A percentile compares a stretch with the other conserved stretches of the same genome.
phyloP scores from a whole-genome alignment of 2,888 invertebrate species.

The Operophtera brumata region DNA sequence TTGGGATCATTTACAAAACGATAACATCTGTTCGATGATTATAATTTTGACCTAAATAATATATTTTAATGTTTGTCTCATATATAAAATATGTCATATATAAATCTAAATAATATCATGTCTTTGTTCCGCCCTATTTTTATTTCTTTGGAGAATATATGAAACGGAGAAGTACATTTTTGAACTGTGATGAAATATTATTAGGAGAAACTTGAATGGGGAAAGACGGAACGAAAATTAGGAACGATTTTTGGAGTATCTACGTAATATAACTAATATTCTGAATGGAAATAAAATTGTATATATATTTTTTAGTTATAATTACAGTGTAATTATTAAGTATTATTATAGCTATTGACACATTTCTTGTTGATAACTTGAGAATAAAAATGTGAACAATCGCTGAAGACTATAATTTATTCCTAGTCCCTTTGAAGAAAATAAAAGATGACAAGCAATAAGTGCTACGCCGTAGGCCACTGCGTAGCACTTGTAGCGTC shows the following conservation, averaged over 20 bases:
- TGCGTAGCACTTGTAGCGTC: no score
- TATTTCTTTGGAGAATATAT: slow-evolving; percentile 37
- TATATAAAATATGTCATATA: slow-evolving; percentile 16
- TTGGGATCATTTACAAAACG: slow-evolving; percentile 33
- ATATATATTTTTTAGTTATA: slow-evolving; percentile 71
- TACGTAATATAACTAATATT: slow-evolving; percentile 48
- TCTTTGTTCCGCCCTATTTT: slow-evolving; percentile 33
- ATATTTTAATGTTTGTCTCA: slow-evolving; percentile 45
- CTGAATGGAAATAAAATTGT: slow-evolving; percentile 59
- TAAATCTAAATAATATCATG: slow-evolving; percentile 23
- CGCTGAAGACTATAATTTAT: neutral
- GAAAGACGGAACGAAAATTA: slow-evolving; percentile 56
- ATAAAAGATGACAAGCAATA: neutral
- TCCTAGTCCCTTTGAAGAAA: neutral
- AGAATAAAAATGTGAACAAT: slow-evolving; percentile 71
- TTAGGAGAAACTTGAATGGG: slow-evolving; percentile 60
- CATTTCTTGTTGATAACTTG: slow-evolving; percentile 70
- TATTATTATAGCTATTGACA: slow-evolving; percentile 77
- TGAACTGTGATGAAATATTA: slow-evolving; percentile 75
- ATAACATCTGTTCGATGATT: slow-evolving; percentile 36
- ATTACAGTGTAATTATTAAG: slow-evolving; percentile 62
- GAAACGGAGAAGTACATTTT: slow-evolving; percentile 73
- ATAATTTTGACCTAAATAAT: slow-evolving; percentile 32
- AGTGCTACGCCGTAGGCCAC: no score
- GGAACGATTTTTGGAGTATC: slow-evolving; percentile 46